These are phyloP conservation scores for Rhinogobius similis DNA, from an alignment of 2,113 vertebrate genomes.

Conservation along the genomic window DNA sequence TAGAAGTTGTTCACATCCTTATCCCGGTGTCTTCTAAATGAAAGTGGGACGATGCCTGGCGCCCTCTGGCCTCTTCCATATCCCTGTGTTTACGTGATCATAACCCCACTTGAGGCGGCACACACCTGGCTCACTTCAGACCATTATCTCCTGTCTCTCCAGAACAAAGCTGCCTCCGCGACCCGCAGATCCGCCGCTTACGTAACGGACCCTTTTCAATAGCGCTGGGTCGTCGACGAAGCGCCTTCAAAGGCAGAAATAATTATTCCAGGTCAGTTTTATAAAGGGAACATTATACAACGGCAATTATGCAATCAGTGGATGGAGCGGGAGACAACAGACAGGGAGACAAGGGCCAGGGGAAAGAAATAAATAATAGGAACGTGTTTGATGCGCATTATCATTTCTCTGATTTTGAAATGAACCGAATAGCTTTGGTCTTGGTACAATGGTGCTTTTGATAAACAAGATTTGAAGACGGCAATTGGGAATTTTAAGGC, in stretches of 20 bases:
- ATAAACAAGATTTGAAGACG: neutral
- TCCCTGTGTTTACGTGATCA: neutral
- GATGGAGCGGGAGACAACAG: conserved; percentile 1
- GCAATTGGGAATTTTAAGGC: too few relatives aligned
- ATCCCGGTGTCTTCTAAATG: too few relatives aligned
- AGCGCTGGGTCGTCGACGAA: neutral
- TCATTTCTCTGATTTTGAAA: neutral
- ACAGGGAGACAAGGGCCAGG: neutral
- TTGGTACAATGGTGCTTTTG: neutral
- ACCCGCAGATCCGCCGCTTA: neutral
- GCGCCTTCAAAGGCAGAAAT: conserved; percentile 3
- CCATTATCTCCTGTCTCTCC: neutral
- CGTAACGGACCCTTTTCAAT: neutral
- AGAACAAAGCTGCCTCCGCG: neutral
- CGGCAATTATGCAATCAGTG: conserved; percentile 10
- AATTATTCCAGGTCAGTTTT: conserved; percentile 1
- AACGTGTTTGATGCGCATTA: neutral
- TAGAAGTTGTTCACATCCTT: too few relatives aligned
- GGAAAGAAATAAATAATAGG: neutral
- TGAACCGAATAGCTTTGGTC: neutral
- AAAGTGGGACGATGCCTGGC: neutral
- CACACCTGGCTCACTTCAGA: neutral
- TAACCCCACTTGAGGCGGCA: neutral
- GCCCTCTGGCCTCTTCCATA: neutral
- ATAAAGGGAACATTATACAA: conserved; percentile 9